phyloP scores from a whole-genome alignment of 2,888 invertebrate species.

The Dynastes maya region DNA sequence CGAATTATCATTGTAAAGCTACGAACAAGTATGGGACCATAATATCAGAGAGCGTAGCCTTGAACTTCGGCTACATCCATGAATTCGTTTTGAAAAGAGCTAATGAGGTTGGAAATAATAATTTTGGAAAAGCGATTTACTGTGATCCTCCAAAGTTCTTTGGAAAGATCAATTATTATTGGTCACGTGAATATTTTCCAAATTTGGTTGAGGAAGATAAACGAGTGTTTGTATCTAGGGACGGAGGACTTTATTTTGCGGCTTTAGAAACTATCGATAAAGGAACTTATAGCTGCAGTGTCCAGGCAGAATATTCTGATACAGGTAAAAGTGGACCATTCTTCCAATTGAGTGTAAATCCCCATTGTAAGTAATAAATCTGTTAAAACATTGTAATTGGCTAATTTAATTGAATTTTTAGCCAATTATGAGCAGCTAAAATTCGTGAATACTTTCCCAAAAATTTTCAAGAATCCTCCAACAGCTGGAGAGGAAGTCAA shows the following conservation, averaged over 20 bases:
- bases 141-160: slow-evolving; percentile 96
- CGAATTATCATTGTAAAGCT: slow-evolving; percentile 93
- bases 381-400: slow-evolving; percentile 2
- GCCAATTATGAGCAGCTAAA: slow-evolving; percentile 92
- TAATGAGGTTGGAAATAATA: slow-evolving; percentile 87
- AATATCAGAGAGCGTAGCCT: slow-evolving; percentile 88
- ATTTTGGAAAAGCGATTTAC: slow-evolving; percentile 94
- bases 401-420: slow-evolving; percentile 62
- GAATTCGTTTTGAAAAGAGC: slow-evolving; percentile 93
- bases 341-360: slow-evolving; percentile 85
- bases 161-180: slow-evolving; percentile 90
- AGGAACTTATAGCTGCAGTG: slow-evolving; percentile 93
- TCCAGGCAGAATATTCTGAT: slow-evolving; percentile 89
- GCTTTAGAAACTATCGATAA: slow-evolving; percentile 92
- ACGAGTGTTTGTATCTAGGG: slow-evolving; percentile 93
- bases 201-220: slow-evolving; percentile 95
- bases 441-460: slow-evolving; percentile 96
- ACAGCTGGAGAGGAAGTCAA: slow-evolving; percentile 91
- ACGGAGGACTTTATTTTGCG: slow-evolving; percentile 96
- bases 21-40: slow-evolving; percentile 92
- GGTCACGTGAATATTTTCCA: slow-evolving; percentile 92
- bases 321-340: slow-evolving; percentile 93
- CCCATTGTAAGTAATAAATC: slow-evolving; percentile 77
- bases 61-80: slow-evolving; percentile 92
- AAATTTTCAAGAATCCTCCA: slow-evolving; percentile 95